phyloP scores from a whole-genome alignment of 2,888 invertebrate genomes.

The Chydorus sphaericus region DNA sequence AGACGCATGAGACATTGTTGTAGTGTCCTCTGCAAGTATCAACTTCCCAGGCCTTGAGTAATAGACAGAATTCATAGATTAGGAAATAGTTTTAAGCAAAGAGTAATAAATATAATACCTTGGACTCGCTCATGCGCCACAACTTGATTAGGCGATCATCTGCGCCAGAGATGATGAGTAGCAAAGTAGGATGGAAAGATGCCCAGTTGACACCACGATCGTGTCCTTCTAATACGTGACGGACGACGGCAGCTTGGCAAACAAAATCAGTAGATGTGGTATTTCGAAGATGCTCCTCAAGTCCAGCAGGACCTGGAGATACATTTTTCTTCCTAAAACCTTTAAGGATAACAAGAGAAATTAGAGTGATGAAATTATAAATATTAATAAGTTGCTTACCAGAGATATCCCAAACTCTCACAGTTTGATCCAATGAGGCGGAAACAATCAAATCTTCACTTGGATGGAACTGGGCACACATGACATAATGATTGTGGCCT shows the following conservation, averaged over 20 bases:
- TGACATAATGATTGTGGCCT: slow-evolving; percentile 98
- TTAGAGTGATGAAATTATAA: slow-evolving; percentile 2
- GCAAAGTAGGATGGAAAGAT: slow-evolving; percentile 84
- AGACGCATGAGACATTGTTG: slow-evolving; percentile 94
- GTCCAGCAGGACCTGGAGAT: slow-evolving; percentile 70
- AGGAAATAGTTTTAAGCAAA: no score
- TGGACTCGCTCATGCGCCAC: slow-evolving; percentile 98
- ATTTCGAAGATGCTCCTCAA: slow-evolving; percentile 63
- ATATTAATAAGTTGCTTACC: slow-evolving; percentile 32
- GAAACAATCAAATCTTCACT: slow-evolving; percentile 93
- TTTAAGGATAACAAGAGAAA: slow-evolving; percentile 20
- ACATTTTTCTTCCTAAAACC: slow-evolving; percentile 91
- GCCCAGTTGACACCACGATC: slow-evolving; percentile 99
- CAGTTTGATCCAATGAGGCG: slow-evolving; percentile 93
- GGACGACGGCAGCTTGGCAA: slow-evolving; percentile 81
- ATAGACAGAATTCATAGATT: no score
- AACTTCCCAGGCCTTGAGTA: slow-evolving; percentile 96
- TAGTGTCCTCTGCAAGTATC: slow-evolving; percentile 99
- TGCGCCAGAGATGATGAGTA: slow-evolving; percentile 92
- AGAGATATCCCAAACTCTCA: slow-evolving; percentile 97
- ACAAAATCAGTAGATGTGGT: slow-evolving; percentile 78
- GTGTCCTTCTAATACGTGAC: slow-evolving; percentile 81
- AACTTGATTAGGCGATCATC: slow-evolving; percentile 95
- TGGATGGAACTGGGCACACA: slow-evolving; percentile 98
- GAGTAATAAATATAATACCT: slow-evolving; percentile 43